Conservation (phyloP, 2,888 invertebrate species). For the Lepidochitona cinerea region DNA sequence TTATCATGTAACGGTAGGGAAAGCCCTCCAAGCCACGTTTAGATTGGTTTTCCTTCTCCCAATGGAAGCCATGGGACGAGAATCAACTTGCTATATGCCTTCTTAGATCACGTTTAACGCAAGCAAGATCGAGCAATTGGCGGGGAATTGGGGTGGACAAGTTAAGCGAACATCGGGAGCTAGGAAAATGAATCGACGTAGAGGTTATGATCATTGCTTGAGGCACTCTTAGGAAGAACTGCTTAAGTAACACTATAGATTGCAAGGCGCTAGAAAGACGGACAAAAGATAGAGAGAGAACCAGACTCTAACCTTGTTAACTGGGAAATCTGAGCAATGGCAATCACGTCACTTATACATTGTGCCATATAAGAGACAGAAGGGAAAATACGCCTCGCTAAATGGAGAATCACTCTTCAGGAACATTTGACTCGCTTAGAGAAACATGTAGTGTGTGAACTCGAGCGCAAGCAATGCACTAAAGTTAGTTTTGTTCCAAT, state of each 20-base stretch:
- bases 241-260: background rate
- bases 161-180: background rate
- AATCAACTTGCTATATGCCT: slow-evolving; percentile 3
- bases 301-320: background rate
- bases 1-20: too few species aligned
- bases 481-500: slow-evolving; percentile 8
- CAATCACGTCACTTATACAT: background rate
- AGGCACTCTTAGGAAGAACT: background rate
- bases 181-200: background rate
- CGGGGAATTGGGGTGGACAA: background rate
- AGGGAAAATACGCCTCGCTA: background rate
- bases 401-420: background rate
- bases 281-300: background rate
- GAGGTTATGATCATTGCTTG: slow-evolving; percentile 2
- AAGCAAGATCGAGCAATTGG: background rate
- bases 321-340: background rate
- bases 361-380: background rate
- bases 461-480: background rate
- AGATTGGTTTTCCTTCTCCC: background rate
- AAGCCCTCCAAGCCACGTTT: background rate
- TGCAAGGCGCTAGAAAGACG: background rate
- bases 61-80: background rate
- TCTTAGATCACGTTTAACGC: slow-evolving; percentile 6
- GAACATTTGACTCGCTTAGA: background rate
- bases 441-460: background rate